Evolutionary conservation across 2,113 vertebrate species (phyloP).

Genomic region (Chinchilla lanigera): DNA sequence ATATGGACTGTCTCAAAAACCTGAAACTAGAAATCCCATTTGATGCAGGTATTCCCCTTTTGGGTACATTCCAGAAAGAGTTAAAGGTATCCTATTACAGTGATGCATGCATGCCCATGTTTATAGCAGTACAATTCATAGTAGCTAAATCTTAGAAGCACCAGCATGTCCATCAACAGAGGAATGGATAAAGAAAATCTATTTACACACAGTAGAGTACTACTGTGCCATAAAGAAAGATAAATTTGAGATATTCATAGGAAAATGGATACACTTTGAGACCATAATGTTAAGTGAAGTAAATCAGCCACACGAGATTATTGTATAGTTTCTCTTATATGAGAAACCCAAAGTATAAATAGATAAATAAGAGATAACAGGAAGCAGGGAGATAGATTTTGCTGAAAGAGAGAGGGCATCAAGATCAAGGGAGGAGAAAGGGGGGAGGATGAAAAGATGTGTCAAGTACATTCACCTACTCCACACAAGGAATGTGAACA

Average conservation of each 20-base stretch:
- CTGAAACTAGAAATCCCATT: background rate
- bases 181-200: background rate
- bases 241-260: background rate
- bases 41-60: background rate
- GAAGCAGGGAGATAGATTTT: background rate
- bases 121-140: background rate
- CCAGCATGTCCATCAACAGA: background rate
- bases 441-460: background rate
- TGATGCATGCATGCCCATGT: background rate
- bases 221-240: background rate
- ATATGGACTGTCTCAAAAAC: background rate
- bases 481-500: background rate
- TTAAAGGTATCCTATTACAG: background rate
- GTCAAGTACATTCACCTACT: background rate
- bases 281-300: background rate
- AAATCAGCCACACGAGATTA: background rate
- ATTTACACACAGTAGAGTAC: background rate
- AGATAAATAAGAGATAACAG: background rate
- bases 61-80: background rate
- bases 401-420: background rate
- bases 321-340: background rate
- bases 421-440: background rate
- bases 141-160: background rate
- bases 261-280: background rate
- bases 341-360: background rate